Evolutionary conservation across 2,797 vertebrate species (phyloP).

Genomic region (Steatocranus sp.): DNA sequence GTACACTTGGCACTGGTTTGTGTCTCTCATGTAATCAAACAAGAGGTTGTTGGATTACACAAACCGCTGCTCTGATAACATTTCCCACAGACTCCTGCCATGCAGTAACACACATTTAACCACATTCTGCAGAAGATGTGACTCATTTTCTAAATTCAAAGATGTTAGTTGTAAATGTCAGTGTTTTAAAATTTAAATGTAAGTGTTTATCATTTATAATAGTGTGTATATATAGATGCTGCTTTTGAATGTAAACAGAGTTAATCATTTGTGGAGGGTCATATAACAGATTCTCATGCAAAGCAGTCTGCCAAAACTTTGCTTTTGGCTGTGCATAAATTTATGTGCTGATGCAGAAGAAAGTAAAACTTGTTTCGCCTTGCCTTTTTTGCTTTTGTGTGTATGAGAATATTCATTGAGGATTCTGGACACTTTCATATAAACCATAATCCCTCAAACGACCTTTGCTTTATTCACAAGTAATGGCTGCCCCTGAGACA

Average conservation of each 20-base stretch:
- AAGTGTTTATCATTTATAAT: neutral
- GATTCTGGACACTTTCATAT: neutral
- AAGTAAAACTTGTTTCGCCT: neutral
- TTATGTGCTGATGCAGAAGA: neutral
- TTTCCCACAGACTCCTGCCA: neutral
- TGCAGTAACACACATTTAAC: neutral
- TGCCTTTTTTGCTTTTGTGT: neutral
- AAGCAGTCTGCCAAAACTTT: neutral
- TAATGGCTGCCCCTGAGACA: neutral
- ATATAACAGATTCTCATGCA: neutral
- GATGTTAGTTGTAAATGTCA: neutral
- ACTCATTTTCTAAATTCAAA: neutral
- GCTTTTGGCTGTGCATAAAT: neutral
- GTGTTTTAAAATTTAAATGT: neutral
- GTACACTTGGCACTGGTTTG: neutral
- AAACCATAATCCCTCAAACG: neutral
- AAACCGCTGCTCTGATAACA: neutral
- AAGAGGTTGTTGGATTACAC: neutral
- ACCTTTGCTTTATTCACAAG: neutral
- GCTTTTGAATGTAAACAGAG: neutral
- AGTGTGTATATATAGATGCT: neutral
- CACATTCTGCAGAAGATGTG: neutral
- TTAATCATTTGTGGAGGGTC: neutral
- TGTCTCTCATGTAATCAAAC: neutral
- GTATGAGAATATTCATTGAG: neutral